Evolutionary conservation across 2,113 vertebrate species (phyloP).

Genomic region (Parotia lawesii): DNA sequence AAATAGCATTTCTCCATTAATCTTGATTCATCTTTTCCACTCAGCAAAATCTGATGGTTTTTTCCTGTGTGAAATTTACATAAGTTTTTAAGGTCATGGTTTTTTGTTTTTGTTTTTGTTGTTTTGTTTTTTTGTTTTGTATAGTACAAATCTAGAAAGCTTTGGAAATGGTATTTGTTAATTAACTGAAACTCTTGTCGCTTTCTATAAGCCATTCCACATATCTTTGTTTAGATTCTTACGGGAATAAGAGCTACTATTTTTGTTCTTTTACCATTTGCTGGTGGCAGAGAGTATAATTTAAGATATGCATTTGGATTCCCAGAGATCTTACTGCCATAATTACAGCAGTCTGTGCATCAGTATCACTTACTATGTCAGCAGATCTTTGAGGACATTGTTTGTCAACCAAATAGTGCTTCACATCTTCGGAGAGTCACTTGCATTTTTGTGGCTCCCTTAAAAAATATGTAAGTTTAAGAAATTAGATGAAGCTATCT

Average conservation of each 20-base stretch:
- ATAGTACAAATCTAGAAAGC: background rate
- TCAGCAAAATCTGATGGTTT: background rate
- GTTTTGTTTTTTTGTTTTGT: background rate
- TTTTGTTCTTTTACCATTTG: slow-evolving; percentile 6
- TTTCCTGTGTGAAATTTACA: background rate
- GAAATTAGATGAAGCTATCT: background rate
- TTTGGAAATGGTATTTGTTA: background rate
- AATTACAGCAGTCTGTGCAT: background rate
- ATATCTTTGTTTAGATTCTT: background rate
- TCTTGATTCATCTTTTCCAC: slow-evolving; percentile 45
- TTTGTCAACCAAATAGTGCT: background rate
- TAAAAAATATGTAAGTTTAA: background rate
- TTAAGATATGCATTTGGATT: background rate
- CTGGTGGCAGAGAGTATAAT: background rate
- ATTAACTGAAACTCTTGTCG: background rate
- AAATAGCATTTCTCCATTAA: slow-evolving; percentile 23
- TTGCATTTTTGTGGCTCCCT: background rate
- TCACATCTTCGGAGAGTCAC: background rate
- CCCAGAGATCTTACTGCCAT: background rate
- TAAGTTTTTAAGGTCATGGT: background rate
- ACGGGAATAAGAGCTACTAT: background rate
- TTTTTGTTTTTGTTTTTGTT: background rate
- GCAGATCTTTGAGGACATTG: background rate
- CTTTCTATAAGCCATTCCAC: background rate
- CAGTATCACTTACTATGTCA: background rate